phyloP scores from a whole-genome alignment of 2,113 vertebrate genomes.

The Zosterops pallidus region DNA sequence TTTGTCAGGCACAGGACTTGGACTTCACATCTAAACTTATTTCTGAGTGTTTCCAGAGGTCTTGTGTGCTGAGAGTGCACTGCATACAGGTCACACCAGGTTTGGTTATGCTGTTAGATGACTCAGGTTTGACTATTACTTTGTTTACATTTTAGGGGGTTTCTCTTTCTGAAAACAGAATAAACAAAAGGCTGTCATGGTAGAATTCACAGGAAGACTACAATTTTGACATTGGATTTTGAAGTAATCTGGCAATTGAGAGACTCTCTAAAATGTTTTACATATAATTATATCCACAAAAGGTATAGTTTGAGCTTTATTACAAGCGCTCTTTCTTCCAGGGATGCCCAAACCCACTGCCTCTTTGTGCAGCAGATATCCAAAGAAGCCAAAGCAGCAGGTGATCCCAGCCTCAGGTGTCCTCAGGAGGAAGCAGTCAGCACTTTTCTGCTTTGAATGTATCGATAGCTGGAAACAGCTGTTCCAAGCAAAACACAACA shows the following conservation, averaged over 20 bases:
- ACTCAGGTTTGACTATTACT: background rate
- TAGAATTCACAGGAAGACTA: background rate
- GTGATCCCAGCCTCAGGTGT: background rate
- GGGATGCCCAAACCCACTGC: background rate
- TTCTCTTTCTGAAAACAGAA: background rate
- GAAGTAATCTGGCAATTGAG: background rate
- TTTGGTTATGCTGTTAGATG: background rate
- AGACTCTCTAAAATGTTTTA: background rate
- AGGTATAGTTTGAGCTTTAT: background rate
- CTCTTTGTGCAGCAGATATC: background rate
- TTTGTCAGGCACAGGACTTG: background rate
- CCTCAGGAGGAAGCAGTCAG: background rate
- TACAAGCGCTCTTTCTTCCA: background rate
- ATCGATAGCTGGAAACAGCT: background rate
- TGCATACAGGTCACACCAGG: background rate
- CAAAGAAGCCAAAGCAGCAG: background rate
- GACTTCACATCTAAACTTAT: background rate
- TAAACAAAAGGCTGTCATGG: background rate
- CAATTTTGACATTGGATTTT: background rate
- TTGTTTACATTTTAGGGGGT: background rate
- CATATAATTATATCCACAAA: background rate
- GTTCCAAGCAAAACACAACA: background rate
- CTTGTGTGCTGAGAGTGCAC: accelerated
- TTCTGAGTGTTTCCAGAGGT: background rate
- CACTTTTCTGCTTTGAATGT: background rate